Conservation (phyloP, 37 sponge, comb jelly and placozoan genomes). For the Aphrocallistes beatrix region DNA sequence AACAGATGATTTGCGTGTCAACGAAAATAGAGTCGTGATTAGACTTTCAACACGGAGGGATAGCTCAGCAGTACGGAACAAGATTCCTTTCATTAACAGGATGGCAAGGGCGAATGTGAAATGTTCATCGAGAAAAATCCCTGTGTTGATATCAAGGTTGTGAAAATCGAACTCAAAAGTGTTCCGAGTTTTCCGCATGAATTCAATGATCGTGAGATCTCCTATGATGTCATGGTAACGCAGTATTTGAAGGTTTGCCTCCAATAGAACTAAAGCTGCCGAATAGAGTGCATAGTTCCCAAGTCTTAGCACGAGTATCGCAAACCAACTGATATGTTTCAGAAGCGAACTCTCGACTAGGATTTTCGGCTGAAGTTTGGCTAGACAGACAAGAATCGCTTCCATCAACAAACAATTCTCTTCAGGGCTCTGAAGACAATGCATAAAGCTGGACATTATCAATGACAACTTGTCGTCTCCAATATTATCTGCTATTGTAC, state of each 20-base stretch:
- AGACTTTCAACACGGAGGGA: conserved; percentile 12
- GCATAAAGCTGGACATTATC: not conserved
- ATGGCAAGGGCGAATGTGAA: not conserved
- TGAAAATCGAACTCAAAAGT: not conserved
- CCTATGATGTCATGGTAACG: not conserved
- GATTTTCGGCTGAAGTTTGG: not conserved
- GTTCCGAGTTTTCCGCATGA: not conserved
- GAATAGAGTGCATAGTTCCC: conserved; percentile 1
- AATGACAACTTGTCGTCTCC: not conserved
- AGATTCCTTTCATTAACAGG: not conserved
- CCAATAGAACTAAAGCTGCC: not conserved
- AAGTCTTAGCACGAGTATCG: not conserved
- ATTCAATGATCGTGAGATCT: not conserved
- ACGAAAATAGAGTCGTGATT: not conserved
- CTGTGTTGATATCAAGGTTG: not conserved
- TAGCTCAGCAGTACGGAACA: not conserved
- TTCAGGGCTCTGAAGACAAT: not conserved
- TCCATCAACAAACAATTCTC: not conserved
- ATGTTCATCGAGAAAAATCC: not conserved
- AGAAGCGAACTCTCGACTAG: not conserved
- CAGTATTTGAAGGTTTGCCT: not conserved
- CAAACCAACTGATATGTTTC: not conserved
- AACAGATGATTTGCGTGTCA: not conserved
- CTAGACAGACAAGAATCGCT: not conserved
- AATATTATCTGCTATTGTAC: not conserved